Percentiles rank a stretch among this genome's conserved stretches.
Evolutionary conservation across 2,888 invertebrate genomes (phyloP).

Genomic region (Dione juno): DNA sequence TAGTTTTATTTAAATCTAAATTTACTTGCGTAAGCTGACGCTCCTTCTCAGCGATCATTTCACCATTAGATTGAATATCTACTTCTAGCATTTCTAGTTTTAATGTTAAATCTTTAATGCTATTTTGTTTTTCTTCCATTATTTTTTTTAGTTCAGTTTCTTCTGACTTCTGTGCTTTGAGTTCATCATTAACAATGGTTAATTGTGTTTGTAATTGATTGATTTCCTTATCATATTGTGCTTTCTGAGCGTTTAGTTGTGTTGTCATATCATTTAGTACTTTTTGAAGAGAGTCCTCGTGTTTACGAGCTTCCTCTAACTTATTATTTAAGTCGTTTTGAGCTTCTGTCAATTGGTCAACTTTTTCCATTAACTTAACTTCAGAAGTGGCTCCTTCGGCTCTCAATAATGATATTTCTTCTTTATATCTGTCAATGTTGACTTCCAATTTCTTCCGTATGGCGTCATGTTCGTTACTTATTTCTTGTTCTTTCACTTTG

Average conservation of each 20-base stretch:
- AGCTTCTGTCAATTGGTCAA: constrained; percentile 76
- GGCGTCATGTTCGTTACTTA: constrained; percentile 65
- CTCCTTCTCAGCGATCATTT: constrained; percentile 76
- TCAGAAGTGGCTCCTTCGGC: constrained; percentile 74
- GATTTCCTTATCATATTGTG: constrained; percentile 69
- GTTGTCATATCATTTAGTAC: constrained; percentile 72
- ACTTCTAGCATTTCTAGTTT: constrained; percentile 76
- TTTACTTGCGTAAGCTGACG: constrained; percentile 71
- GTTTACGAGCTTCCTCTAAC: constrained; percentile 75
- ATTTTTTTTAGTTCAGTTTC: constrained; percentile 58
- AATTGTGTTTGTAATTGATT: constrained; percentile 64
- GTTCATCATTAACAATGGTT: constrained; percentile 57
- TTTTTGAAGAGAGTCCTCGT: constrained; percentile 78
- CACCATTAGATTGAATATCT: constrained; percentile 76
- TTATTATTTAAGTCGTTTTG: constrained; percentile 78
- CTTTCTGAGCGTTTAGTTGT: constrained; percentile 73
- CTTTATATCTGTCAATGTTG: constrained; percentile 76
- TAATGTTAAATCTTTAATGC: constrained; percentile 68
- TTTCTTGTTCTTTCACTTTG: constrained; percentile 69
- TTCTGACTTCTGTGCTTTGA: constrained; percentile 62
- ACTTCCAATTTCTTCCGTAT: constrained; percentile 71
- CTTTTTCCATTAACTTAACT: constrained; percentile 77
- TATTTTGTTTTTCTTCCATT: constrained; percentile 69
- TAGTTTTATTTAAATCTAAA: constrained; percentile 67
- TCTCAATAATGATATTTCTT: constrained; percentile 73